A percentile compares a stretch with the other conserved stretches of the same genome.
These are phyloP conservation scores for Rhodeus uyekii DNA, from an alignment of 2,797 vertebrate species.

Conservation along the genomic window DNA sequence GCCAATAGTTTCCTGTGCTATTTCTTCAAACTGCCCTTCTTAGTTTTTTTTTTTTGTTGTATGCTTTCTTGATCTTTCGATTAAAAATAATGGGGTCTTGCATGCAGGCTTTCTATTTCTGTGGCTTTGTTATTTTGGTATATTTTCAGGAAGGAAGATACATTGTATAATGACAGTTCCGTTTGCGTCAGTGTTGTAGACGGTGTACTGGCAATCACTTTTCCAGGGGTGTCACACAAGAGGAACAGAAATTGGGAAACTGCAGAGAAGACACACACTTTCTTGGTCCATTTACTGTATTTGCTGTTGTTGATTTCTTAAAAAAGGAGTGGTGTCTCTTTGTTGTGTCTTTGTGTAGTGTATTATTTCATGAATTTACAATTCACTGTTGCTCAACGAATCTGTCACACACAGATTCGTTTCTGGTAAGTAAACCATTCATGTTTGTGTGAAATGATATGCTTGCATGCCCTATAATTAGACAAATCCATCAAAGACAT, in stretches of 20 bases:
- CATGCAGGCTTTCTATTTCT: constrained; percentile 46
- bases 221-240: constrained; percentile 28
- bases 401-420: background rate
- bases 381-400: background rate
- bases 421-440: constrained; percentile 15
- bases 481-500: constrained; percentile 11
- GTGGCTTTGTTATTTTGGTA: constrained; percentile 64
- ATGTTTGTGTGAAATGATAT: constrained; percentile 16
- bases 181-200: constrained; percentile 53
- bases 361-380: background rate
- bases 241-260: constrained; percentile 52
- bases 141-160: constrained; percentile 72
- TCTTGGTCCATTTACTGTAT: constrained; percentile 7
- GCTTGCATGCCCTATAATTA: constrained; percentile 24
- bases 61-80: background rate
- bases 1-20: background rate
- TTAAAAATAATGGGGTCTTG: constrained; percentile 19
- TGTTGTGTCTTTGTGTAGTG: background rate
- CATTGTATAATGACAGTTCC: constrained; percentile 60
- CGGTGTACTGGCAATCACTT: constrained; percentile 22
- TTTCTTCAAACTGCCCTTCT: background rate
- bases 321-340: constrained; percentile 3
- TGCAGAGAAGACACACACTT: constrained; percentile 10
- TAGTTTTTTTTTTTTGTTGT: background rate
- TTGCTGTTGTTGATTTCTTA: constrained; percentile 33